These are phyloP conservation scores for Sebastolobus altivelis DNA, from an alignment of 2,797 vertebrate species.

Conservation along the genomic window DNA sequence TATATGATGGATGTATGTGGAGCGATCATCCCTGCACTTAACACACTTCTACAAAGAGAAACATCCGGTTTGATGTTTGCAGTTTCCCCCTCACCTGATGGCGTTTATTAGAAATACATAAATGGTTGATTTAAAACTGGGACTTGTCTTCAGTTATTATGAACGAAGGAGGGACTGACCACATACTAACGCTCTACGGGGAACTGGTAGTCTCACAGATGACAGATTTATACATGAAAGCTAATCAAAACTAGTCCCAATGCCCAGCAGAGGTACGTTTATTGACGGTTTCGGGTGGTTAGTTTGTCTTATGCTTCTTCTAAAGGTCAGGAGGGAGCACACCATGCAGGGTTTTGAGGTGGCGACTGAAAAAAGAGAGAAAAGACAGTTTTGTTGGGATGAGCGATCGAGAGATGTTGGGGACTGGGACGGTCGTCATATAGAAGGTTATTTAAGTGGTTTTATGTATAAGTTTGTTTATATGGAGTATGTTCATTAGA, in stretches of 20 bases:
- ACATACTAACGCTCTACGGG: constrained; percentile 54
- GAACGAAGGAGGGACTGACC: constrained; percentile 25
- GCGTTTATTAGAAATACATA: constrained; percentile 50
- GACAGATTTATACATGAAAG: constrained; percentile 59
- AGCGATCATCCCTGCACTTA: constrained; percentile 52
- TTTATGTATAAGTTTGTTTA: constrained; percentile 68
- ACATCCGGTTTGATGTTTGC: constrained; percentile 39
- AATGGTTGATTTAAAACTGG: constrained; percentile 45
- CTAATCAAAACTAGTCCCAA: constrained; percentile 60
- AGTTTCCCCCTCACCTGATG: constrained; percentile 32
- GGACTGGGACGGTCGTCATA: constrained; percentile 47
- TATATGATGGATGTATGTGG: constrained; percentile 48
- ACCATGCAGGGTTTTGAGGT: constrained; percentile 74
- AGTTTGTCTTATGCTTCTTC: constrained; percentile 60
- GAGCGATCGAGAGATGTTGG: constrained; percentile 39
- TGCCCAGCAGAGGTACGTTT: constrained; percentile 61
- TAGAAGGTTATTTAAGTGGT: constrained; percentile 61
- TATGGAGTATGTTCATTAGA: constrained; percentile 66
- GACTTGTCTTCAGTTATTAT: constrained; percentile 29
- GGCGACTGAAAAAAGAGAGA: constrained; percentile 55
- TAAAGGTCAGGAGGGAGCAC: constrained; percentile 65
- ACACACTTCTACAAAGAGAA: constrained; percentile 55
- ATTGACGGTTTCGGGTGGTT: constrained; percentile 44
- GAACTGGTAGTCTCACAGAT: constrained; percentile 48
- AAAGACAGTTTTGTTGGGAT: constrained; percentile 36